Base-by-base conservation (phyloP, 1,140 invertebrate genomes). In the Drosophila ogumai region DNA sequence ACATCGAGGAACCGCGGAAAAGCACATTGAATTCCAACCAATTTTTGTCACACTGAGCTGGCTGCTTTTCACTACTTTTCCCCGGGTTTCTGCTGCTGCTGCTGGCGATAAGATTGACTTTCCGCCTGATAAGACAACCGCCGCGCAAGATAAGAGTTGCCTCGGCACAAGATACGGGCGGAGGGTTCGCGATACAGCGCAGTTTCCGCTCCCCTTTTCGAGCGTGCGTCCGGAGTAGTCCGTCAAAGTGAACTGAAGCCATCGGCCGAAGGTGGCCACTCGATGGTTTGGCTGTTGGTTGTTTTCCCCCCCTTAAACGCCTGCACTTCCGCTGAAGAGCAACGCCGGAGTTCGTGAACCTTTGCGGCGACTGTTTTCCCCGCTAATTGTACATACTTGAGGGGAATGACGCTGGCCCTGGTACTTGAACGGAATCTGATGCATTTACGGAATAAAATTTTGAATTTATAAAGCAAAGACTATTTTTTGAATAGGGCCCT, bases 211-310 rank as follows among this genome's bases (percentile, higher is more conserved):
- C 59, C 32, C 44, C 28, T 32, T 9, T 15, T 4, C 40, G 34
- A 41, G 38, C 65, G 74, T 56, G 63, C 58, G 64, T 50, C 64
- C 46, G 49, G 41, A 61, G 61, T 58, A 72, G 72, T 64, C 38
- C 57, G 44, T 82, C 44, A 66, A 58, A 50, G 41, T 65, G 64
- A 71, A 81, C 78, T 81, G 58, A 80, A 68, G 52, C 57, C 38
- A 58, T 22, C 65, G 49, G 52, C 34, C 43, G 38, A 74, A 56
- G 28, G 49, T 36, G 59, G 43, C 55, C 76, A 43, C 43, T 73
- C 25, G 36, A 38, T 54, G 34, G 47, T 3, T 22, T 15, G 6
- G 46, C 41, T 28, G 19, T 36, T 12, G 7, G 17, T 3, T 13
- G 17, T 1, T 19, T 40, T 31, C 25, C 38, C 44, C 44, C 31